These are phyloP conservation scores for Serripes groenlandicus DNA, from an alignment of 2,888 invertebrate genomes.

Conservation along the genomic window DNA sequence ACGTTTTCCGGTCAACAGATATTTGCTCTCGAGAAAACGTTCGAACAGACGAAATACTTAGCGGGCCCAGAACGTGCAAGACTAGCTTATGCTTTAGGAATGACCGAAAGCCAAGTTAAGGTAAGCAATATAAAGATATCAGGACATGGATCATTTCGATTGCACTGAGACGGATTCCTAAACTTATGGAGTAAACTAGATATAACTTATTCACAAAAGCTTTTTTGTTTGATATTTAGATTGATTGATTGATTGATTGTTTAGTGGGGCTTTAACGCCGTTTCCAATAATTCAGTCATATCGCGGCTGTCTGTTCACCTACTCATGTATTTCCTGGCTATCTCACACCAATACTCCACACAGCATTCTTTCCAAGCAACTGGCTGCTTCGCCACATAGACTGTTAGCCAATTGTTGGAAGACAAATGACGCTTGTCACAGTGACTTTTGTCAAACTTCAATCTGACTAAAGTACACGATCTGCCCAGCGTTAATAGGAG, in stretches of 20 bases:
- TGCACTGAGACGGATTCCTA: no score
- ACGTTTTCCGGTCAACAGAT: conserved; percentile 99
- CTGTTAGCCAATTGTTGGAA: neutral
- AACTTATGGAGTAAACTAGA: no score
- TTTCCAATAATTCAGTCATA: neutral
- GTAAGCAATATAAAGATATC: conserved; percentile 88
- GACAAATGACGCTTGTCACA: neutral
- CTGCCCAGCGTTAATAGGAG: no score
- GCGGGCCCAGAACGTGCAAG: conserved; percentile 99
- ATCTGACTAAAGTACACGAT: no score
- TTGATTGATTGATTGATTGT: neutral
- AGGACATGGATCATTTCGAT: no score
- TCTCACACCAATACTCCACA: neutral
- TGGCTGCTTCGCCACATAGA: neutral
- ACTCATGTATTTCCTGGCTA: neutral
- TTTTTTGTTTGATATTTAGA: neutral
- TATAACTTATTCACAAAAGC: neutral
- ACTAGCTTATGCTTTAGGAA: conserved; percentile 98
- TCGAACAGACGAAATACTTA: conserved; percentile 99
- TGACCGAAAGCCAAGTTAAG: conserved; percentile 99
- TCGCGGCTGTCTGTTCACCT: neutral
- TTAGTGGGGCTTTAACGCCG: neutral
- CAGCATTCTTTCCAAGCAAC: neutral
- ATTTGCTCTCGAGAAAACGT: conserved; percentile 99
- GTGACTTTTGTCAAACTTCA: neutral